phyloP scores from a whole-genome alignment of 2,888 invertebrate genomes.

The Fabriciana adippe region DNA sequence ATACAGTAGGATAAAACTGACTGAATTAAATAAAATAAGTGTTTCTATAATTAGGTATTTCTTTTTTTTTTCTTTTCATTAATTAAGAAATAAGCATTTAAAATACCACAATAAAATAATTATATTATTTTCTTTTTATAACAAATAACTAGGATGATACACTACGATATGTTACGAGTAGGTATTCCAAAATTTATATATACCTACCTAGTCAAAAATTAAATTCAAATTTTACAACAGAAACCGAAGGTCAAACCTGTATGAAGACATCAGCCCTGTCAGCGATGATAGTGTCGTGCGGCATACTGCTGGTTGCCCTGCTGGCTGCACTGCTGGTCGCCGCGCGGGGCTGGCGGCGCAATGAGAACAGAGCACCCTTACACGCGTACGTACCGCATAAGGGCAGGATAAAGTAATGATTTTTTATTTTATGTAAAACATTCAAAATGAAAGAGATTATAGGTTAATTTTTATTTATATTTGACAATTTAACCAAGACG shows the following conservation, averaged over 20 bases:
- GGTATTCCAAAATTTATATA: too few species aligned
- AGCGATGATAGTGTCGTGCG: slow-evolving; percentile 85
- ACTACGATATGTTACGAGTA: too few species aligned
- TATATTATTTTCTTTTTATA: too few species aligned
- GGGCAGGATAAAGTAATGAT: slow-evolving; percentile 81
- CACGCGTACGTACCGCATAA: slow-evolving; percentile 84
- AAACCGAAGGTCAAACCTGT: slow-evolving; percentile 83
- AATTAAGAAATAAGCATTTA: too few species aligned
- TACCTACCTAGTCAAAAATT: too few species aligned
- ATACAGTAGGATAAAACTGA: too few species aligned
- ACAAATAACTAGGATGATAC: too few species aligned
- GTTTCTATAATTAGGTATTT: too few species aligned
- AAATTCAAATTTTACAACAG: slow-evolving; percentile 43
- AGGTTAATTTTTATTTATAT: slow-evolving; percentile 13
- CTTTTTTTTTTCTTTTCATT: too few species aligned
- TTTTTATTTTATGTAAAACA: neutral
- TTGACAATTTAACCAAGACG: slow-evolving; percentile 1
- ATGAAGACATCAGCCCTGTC: slow-evolving; percentile 84
- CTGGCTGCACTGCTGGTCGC: slow-evolving; percentile 88
- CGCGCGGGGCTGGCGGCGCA: slow-evolving; percentile 87
- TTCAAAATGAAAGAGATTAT: neutral
- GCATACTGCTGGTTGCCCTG: slow-evolving; percentile 87
- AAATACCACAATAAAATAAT: neutral
- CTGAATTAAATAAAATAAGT: too few species aligned
- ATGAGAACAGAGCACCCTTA: slow-evolving; percentile 73